These are phyloP conservation scores for Rhadinocentrus ornatus DNA, from an alignment of 2,797 vertebrate species.

Conservation along the genomic window DNA sequence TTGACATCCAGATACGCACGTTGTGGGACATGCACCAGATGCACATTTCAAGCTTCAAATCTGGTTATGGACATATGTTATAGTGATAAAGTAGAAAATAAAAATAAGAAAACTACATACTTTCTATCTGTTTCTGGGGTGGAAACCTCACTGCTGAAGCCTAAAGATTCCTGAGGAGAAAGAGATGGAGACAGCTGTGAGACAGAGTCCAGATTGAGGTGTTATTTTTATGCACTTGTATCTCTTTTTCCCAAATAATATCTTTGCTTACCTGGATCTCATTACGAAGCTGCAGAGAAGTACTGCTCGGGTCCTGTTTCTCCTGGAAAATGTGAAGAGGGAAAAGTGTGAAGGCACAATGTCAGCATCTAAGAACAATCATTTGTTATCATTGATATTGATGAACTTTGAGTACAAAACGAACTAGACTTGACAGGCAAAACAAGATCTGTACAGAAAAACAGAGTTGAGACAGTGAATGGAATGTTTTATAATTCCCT, in stretches of 20 bases:
- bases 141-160: constrained; percentile 91
- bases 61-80: constrained; percentile 4
- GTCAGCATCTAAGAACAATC: constrained; percentile 20
- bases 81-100: not conserved
- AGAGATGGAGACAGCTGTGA: constrained; percentile 23
- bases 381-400: constrained; percentile 2
- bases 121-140: constrained; percentile 97
- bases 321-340: constrained; percentile 81
- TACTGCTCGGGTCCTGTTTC: constrained; percentile 88
- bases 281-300: constrained; percentile 91
- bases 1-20: constrained; percentile 57
- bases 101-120: constrained; percentile 78
- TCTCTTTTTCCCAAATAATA: not conserved
- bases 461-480: constrained; percentile 12
- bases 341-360: constrained; percentile 10
- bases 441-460: constrained; percentile 1
- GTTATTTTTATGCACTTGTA: not conserved
- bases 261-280: constrained; percentile 91
- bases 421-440: not conserved
- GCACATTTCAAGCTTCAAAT: constrained; percentile 27
- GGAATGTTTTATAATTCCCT: constrained; percentile 19
- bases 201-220: not conserved
- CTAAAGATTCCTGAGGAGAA: constrained; percentile 89
- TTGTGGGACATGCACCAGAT: constrained; percentile 64
- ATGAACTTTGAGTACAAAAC: not conserved